phyloP scores from a whole-genome alignment of 2,113 vertebrate species.

The Ascaphus truei region DNA sequence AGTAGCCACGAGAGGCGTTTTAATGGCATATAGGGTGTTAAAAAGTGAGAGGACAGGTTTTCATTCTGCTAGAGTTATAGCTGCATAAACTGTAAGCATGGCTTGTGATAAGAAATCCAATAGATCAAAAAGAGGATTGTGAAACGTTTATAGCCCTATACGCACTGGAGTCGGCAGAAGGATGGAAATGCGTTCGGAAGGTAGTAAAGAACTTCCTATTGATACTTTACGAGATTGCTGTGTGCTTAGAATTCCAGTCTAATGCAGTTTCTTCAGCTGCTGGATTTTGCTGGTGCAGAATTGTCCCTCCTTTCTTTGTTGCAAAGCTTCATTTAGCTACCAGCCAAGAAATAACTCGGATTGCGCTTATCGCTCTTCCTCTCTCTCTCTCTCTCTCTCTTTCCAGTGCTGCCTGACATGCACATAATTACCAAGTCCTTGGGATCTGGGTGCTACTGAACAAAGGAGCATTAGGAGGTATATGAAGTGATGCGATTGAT shows the following conservation, averaged over 20 bases:
- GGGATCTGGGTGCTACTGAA: neutral
- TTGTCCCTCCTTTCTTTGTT: neutral
- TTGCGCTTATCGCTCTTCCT: neutral
- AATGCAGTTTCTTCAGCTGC: neutral
- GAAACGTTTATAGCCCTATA: neutral
- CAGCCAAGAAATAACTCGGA: neutral
- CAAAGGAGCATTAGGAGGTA: neutral
- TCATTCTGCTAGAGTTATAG: neutral
- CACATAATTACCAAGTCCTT: neutral
- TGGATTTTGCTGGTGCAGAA: neutral
- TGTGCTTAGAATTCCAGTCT: neutral
- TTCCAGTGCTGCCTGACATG: neutral
- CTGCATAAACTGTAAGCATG: neutral
- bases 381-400: neutral
- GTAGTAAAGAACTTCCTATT: neutral
- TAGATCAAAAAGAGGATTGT: constrained; percentile 3
- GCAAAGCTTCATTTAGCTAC: neutral
- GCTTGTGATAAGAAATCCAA: neutral
- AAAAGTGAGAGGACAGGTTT: neutral
- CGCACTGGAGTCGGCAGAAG: neutral
- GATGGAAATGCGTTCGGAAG: neutral
- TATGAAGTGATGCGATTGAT: neutral
- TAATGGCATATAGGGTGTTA: neutral
- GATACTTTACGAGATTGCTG: neutral
- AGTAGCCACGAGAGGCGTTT: neutral